Evolutionary conservation across 2,797 vertebrate species (phyloP).

Genomic region (Microctenopoma lineatum): DNA sequence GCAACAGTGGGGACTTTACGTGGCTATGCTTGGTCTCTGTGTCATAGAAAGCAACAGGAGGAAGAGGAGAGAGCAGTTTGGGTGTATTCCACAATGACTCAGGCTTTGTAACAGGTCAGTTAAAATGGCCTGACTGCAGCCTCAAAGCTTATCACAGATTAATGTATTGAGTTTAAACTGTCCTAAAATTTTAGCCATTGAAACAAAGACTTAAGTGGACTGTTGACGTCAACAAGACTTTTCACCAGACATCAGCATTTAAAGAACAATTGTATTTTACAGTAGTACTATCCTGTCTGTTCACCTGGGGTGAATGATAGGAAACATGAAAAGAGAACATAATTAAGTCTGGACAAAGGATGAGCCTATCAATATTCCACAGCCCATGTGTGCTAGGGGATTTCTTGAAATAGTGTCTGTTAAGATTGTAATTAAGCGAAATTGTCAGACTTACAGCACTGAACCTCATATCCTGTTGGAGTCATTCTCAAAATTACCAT

Average conservation of each 20-base stretch:
- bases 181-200: slow-evolving; percentile 29
- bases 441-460: slow-evolving; percentile 58
- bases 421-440: slow-evolving; percentile 60
- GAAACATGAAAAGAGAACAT: slow-evolving; percentile 17
- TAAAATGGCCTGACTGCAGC: slow-evolving; percentile 24
- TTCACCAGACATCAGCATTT: not conserved
- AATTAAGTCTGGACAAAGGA: slow-evolving; percentile 2
- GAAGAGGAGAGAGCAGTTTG: slow-evolving; percentile 52
- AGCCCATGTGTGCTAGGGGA: slow-evolving; percentile 47
- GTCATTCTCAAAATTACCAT: slow-evolving; percentile 48
- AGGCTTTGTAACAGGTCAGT: slow-evolving; percentile 55
- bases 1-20: slow-evolving; percentile 38
- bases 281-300: not conserved
- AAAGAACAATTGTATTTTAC: not conserved
- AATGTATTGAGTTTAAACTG: slow-evolving; percentile 27
- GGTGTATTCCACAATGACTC: slow-evolving; percentile 64
- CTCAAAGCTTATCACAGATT: slow-evolving; percentile 41
- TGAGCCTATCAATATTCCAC: slow-evolving; percentile 32
- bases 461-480: slow-evolving; percentile 48
- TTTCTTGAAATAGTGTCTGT: slow-evolving; percentile 55
- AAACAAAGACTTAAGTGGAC: slow-evolving; percentile 18
- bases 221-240: slow-evolving; percentile 2
- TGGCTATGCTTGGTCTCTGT: slow-evolving; percentile 37
- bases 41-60: slow-evolving; percentile 33
- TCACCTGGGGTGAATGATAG: not conserved